These are phyloP conservation scores for Protonemura montana DNA, from an alignment of 2,888 invertebrate species.

Conservation along the genomic window DNA sequence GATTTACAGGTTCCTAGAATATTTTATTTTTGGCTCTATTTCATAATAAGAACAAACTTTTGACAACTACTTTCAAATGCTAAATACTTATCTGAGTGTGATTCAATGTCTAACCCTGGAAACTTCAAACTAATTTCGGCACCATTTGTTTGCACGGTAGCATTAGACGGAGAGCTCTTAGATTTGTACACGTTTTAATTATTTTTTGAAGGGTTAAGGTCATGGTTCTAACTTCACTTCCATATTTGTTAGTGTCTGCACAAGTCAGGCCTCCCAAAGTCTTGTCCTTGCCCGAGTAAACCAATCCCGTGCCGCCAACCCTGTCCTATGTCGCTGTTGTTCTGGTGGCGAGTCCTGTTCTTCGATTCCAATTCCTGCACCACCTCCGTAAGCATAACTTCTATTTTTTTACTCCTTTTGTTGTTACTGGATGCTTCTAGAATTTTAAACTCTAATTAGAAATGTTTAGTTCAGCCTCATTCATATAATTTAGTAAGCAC, in stretches of 20 bases:
- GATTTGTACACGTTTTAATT: not conserved
- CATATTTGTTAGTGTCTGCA: not conserved
- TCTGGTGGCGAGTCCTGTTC: not conserved
- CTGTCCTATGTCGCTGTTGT: not conserved
- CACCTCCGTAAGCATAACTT: not conserved
- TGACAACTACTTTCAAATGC: too few relatives aligned
- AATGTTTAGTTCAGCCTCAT: too few relatives aligned
- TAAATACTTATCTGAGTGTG: too few relatives aligned
- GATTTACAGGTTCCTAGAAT: too few relatives aligned
- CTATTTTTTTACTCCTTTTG: not conserved
- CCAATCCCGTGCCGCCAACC: not conserved
- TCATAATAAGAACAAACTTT: too few relatives aligned
- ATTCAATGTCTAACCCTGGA: not conserved
- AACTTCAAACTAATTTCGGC: slow-evolving; percentile 24
- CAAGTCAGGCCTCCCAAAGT: not conserved
- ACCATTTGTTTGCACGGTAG: not conserved
- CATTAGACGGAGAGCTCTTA: not conserved
- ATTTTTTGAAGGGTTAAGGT: not conserved
- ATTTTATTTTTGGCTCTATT: too few relatives aligned
- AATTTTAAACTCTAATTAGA: too few relatives aligned
- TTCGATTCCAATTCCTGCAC: not conserved
- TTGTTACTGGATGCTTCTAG: too few relatives aligned
- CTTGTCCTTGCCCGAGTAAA: not conserved
- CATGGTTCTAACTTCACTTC: not conserved
- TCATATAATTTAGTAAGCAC: too few relatives aligned